Percentiles rank a stretch among this genome's conserved stretches.
Conservation (phyloP, 2,888 invertebrate species). For the Eurois occulta region DNA sequence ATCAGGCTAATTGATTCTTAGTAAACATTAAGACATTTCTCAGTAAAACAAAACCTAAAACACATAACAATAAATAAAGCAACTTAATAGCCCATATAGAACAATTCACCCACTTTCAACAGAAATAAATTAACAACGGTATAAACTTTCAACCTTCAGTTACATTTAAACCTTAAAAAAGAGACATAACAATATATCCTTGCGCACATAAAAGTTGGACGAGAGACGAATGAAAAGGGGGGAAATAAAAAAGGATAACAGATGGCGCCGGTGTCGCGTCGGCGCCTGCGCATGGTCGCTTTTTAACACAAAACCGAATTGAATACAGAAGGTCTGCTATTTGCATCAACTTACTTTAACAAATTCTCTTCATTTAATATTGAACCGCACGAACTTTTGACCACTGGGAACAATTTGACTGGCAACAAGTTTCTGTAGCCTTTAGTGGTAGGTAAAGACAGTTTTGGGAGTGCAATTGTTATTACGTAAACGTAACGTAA, state of each 20-base stretch:
- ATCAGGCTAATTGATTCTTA: not conserved
- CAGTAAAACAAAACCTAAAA: constrained; percentile 36
- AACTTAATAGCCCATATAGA: constrained; percentile 54
- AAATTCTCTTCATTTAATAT: not conserved
- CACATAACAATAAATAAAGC: constrained; percentile 46
- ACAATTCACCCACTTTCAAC: constrained; percentile 68
- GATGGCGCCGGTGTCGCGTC: constrained; percentile 69
- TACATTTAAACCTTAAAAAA: constrained; percentile 67
- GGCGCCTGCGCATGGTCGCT: constrained; percentile 75
- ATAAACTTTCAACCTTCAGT: constrained; percentile 65
- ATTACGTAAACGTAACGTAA: too few species aligned
- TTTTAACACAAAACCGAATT: constrained; percentile 8
- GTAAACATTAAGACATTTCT: not conserved
- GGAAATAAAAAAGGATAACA: constrained; percentile 73
- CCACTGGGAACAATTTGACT: not conserved
- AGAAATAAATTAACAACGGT: constrained; percentile 64
- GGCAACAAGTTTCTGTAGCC: not conserved
- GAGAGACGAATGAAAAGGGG: constrained; percentile 67
- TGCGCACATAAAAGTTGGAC: constrained; percentile 68
- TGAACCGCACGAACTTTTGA: not conserved
- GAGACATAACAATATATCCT: constrained; percentile 73
- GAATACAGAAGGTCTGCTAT: constrained; percentile 13
- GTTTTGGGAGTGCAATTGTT: not conserved
- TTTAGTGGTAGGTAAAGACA: not conserved
- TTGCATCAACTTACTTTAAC: not conserved